Conservation (phyloP, 2,797 vertebrate species). For the Neopelma chrysocephalum region DNA sequence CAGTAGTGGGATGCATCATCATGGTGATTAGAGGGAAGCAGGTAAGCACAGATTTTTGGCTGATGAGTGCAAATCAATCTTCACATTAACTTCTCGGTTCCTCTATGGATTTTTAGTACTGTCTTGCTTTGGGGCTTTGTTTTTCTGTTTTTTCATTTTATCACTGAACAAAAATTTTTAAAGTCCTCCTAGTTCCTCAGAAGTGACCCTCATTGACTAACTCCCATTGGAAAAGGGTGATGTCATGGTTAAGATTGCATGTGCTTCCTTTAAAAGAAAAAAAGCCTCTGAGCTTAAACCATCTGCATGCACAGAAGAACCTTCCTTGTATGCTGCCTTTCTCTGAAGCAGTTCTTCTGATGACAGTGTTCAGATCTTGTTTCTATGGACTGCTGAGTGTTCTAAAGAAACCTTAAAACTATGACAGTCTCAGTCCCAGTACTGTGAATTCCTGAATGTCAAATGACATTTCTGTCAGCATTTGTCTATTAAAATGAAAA, state of each 20-base stretch:
- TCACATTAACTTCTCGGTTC: background rate
- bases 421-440: background rate
- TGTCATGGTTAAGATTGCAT: background rate
- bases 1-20: slow-evolving; percentile 78
- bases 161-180: background rate
- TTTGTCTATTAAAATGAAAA: background rate
- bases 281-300: background rate
- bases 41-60: slow-evolving; percentile 76
- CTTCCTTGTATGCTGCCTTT: background rate
- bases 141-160: background rate
- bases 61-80: background rate
- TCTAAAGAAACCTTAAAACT: background rate
- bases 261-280: background rate
- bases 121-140: background rate
- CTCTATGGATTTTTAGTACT: background rate
- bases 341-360: background rate
- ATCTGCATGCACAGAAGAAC: background rate
- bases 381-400: background rate
- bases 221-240: background rate
- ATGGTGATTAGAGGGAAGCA: slow-evolving; percentile 85
- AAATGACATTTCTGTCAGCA: background rate
- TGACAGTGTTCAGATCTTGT: background rate
- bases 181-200: background rate
- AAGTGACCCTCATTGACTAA: background rate
- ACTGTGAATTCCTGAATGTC: background rate